Conservation (phyloP, 2,888 invertebrate genomes). For the Agrochola macilenta region DNA sequence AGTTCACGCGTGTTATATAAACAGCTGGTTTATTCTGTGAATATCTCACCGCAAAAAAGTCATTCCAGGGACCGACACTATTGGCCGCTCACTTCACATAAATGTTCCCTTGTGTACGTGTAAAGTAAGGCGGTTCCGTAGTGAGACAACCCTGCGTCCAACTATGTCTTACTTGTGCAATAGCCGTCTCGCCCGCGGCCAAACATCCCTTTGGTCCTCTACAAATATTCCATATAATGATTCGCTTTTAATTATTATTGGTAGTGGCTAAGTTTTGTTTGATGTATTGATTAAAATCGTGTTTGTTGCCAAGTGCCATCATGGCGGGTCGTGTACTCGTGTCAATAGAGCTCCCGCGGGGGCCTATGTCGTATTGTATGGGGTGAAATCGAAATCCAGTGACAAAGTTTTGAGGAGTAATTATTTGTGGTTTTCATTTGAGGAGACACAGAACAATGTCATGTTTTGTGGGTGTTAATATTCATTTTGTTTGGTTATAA, state of each 20-base stretch:
- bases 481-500: constrained; percentile 15
- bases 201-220: constrained; percentile 85
- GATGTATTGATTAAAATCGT: constrained; percentile 90
- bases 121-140: neutral
- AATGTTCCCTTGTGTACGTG: no score
- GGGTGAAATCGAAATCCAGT: constrained; percentile 59
- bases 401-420: constrained; percentile 58
- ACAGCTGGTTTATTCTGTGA: no score
- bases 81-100: no score
- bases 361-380: constrained; percentile 51
- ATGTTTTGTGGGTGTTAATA: constrained; percentile 19
- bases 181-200: constrained; percentile 80
- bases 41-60: no score
- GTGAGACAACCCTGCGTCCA: constrained; percentile 64
- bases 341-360: constrained; percentile 83
- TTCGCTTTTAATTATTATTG: constrained; percentile 91
- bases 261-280: constrained; percentile 89
- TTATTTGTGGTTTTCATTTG: constrained; percentile 64
- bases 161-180: constrained; percentile 77
- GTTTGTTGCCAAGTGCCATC: constrained; percentile 87
- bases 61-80: no score
- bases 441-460: constrained; percentile 36
- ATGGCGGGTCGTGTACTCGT: constrained; percentile 69
- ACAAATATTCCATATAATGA: constrained; percentile 90
- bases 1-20: neutral